phyloP scores from a whole-genome alignment of 2,113 vertebrate genomes.

The Stigmatopora nigra region DNA sequence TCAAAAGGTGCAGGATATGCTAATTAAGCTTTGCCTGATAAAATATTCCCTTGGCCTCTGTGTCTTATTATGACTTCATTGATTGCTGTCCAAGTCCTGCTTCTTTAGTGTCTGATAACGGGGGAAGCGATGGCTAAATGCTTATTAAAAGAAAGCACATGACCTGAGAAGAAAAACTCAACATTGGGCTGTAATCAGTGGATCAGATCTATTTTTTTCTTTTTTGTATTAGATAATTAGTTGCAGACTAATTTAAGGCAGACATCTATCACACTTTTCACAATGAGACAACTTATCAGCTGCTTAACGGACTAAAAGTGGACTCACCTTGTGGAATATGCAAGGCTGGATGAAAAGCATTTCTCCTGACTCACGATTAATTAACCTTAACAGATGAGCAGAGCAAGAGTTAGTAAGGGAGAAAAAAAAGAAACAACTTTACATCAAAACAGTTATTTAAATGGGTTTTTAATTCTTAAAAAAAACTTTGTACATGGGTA shows the following conservation, averaged over 20 bases:
- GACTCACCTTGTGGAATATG: constrained; percentile 51
- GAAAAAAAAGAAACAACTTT: constrained; percentile 8
- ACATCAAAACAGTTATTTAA: constrained; percentile 33
- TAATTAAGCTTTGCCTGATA: constrained; percentile 60
- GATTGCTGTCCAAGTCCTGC: constrained; percentile 35
- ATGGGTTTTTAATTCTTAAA: constrained; percentile 62
- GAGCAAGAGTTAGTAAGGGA: constrained; percentile 14
- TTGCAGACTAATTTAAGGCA: constrained; percentile 57
- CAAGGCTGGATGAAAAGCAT: constrained; percentile 45
- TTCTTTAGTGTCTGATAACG: constrained; percentile 33
- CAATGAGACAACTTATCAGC: constrained; percentile 60
- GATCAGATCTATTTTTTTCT: constrained; percentile 46
- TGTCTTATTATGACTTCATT: constrained; percentile 50
- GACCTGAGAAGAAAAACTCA: constrained; percentile 29
- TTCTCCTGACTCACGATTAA: constrained; percentile 61
- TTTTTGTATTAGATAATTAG: constrained; percentile 71
- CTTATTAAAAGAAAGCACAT: constrained; percentile 30
- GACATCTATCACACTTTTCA: constrained; percentile 59
- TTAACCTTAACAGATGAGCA: constrained; percentile 59
- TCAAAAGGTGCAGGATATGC: constrained; percentile 50
- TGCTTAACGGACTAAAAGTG: constrained; percentile 53
- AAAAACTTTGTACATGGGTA: constrained; percentile 56
- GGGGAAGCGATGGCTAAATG: constrained; percentile 37
- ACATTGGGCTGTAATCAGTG: constrained; percentile 46
- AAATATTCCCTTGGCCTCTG: constrained; percentile 45